Percentiles rank a stretch among this genome's conserved stretches.
Evolutionary conservation across 2,797 vertebrate species (phyloP).

Genomic region (Clamator glandarius): DNA sequence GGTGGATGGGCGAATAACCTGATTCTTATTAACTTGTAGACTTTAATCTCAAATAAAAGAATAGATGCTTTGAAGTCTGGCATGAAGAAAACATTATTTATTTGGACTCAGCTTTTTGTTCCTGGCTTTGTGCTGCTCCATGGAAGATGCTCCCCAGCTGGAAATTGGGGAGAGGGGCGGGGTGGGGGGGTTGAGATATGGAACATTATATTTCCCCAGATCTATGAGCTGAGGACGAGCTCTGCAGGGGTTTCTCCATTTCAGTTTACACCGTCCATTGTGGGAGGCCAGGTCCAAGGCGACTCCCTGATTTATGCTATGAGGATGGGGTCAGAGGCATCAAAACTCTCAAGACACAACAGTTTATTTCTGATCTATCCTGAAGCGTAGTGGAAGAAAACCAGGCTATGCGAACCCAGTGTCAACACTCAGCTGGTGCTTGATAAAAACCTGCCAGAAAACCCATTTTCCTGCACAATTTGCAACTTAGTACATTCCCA

Average conservation of each 20-base stretch:
- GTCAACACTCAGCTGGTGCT: not conserved
- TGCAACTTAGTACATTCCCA: not conserved
- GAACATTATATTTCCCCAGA: rapidly evolving
- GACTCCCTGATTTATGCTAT: not conserved
- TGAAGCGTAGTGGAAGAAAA: not conserved
- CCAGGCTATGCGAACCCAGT: not conserved
- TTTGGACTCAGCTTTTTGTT: not conserved
- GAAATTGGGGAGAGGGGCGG: too few relatives aligned
- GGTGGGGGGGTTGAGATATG: rapidly evolving
- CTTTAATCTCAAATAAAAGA: slow-evolving; percentile 34
- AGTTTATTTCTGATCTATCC: not conserved
- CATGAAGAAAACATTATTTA: not conserved
- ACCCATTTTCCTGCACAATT: not conserved
- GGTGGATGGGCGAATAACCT: not conserved
- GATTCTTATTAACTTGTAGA: slow-evolving; percentile 30
- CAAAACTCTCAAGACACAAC: not conserved
- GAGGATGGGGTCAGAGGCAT: not conserved
- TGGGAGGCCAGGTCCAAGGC: not conserved
- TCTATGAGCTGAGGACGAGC: not conserved
- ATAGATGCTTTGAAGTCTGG: not conserved
- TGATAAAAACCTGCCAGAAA: not conserved
- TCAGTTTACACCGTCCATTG: rapidly evolving
- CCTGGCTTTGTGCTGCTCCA: not conserved
- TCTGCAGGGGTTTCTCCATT: not conserved
- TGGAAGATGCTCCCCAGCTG: not conserved